phyloP scores from a whole-genome alignment of 1,140 invertebrate genomes.

The Ooceraea biroi region DNA sequence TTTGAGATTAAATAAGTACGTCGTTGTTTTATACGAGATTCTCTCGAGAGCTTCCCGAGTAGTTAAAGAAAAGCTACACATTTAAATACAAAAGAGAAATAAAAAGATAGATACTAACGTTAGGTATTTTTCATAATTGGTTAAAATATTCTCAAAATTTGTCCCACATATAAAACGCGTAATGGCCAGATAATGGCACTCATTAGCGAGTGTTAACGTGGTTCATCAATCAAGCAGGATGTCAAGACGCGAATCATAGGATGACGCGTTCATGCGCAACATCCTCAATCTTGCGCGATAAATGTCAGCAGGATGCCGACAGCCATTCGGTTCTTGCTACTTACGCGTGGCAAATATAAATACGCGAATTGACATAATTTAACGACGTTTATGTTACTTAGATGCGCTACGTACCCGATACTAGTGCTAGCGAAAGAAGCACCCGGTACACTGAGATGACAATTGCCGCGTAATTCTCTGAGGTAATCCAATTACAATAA shows the following conservation, averaged over 20 bases:
- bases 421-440: not conserved
- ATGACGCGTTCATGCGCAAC: slow-evolving; percentile 43
- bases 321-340: slow-evolving; percentile 34
- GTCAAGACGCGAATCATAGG: not conserved
- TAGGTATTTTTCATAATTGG: not conserved
- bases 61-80: not conserved
- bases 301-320: slow-evolving; percentile 39
- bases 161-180: not conserved
- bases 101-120: not conserved
- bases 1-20: slow-evolving; percentile 8
- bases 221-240: slow-evolving; percentile 37
- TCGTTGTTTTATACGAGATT: not conserved
- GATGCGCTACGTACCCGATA: slow-evolving; percentile 15
- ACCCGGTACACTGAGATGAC: slow-evolving; percentile 26
- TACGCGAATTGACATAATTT: slow-evolving; percentile 56
- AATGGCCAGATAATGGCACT: slow-evolving; percentile 3
- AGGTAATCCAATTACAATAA: slow-evolving; percentile 44
- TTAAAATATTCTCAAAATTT: not conserved
- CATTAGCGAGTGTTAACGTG: slow-evolving; percentile 45
- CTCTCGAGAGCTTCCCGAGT: not conserved
- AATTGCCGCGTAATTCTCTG: slow-evolving; percentile 22
- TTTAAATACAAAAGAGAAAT: not conserved
- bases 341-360: slow-evolving; percentile 44
- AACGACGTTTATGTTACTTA: slow-evolving; percentile 33
- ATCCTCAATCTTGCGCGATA: slow-evolving; percentile 56